Conservation (phyloP, 2,797 vertebrate genomes). For the Synaphobranchus kaupii region DNA sequence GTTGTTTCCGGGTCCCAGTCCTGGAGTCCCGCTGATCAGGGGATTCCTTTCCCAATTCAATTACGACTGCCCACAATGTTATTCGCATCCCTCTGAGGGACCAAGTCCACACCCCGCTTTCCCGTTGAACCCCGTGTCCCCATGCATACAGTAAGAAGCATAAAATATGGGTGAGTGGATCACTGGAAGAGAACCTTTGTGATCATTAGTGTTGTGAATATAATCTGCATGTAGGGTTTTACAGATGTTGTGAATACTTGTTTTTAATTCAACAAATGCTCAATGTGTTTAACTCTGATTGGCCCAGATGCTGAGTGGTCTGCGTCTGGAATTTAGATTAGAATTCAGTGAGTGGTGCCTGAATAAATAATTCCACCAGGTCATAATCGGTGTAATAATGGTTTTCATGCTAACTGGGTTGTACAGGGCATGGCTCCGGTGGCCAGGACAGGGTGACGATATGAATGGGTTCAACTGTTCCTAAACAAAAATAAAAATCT, state of each 20-base stretch:
- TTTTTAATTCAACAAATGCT: not conserved
- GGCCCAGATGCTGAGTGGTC: not conserved
- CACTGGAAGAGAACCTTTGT: not conserved
- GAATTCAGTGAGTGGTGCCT: not conserved
- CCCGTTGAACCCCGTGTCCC: not conserved
- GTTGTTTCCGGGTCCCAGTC: not conserved
- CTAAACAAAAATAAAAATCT: slow-evolving; percentile 10
- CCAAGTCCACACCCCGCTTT: not conserved
- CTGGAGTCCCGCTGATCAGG: not conserved
- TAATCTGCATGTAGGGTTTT: not conserved
- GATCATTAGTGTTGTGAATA: not conserved
- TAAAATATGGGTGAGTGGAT: not conserved
- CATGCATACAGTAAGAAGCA: not conserved
- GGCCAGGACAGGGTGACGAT: not conserved
- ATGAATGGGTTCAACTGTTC: not conserved
- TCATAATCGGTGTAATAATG: not conserved
- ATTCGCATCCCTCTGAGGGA: slow-evolving; percentile 8
- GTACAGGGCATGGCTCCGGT: not conserved
- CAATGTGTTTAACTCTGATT: not conserved
- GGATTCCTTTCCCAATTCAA: not conserved
- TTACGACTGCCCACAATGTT: not conserved
- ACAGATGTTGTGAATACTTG: not conserved
- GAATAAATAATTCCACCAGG: not conserved
- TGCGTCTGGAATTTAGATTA: not conserved
- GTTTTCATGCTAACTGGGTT: not conserved